phyloP scores from a whole-genome alignment of 2,113 vertebrate genomes.

The Struthio camelus region DNA sequence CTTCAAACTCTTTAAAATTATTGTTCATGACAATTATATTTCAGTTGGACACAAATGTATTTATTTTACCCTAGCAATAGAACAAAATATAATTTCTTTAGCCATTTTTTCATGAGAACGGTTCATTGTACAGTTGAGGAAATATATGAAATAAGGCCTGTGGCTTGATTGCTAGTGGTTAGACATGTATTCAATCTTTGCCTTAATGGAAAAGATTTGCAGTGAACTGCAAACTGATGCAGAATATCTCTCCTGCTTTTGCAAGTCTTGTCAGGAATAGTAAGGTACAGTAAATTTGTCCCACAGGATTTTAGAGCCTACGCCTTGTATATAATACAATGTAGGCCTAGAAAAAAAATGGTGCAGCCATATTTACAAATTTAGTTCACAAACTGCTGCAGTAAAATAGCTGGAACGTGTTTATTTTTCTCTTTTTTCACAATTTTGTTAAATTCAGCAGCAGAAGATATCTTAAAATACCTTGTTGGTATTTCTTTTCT shows the following conservation, averaged over 20 bases:
- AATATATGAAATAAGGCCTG: constrained; percentile 98
- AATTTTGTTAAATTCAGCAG: constrained; percentile 88
- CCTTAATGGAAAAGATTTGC: constrained; percentile 87
- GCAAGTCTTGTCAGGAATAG: constrained; percentile 90
- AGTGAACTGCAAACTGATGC: constrained; percentile 83
- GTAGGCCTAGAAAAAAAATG: constrained; percentile 84
- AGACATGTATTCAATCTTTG: constrained; percentile 92
- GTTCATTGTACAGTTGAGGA: constrained; percentile 98
- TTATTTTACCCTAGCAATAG: constrained; percentile 99
- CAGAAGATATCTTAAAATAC: constrained; percentile 91
- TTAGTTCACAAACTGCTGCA: constrained; percentile 88
- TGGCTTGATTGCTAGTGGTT: constrained; percentile 99
- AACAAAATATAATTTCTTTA: constrained; percentile 99
- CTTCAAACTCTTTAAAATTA: constrained; percentile 90
- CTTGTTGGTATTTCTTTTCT: constrained; percentile 92
- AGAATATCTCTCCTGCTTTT: constrained; percentile 90
- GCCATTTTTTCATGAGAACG: constrained; percentile 94
- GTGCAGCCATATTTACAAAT: constrained; percentile 97
- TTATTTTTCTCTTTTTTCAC: constrained; percentile 74
- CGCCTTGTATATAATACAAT: constrained; percentile 95
- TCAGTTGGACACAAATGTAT: constrained; percentile 89
- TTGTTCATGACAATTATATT: constrained; percentile 92
- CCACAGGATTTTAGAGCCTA: constrained; percentile 87
- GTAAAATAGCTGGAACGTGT: constrained; percentile 84
- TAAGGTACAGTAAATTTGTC: constrained; percentile 88